Evolutionary conservation across 2,113 vertebrate species (phyloP), one percentile per base, ranked within the genome.

Genomic region (Anolis sagrei): DNA sequence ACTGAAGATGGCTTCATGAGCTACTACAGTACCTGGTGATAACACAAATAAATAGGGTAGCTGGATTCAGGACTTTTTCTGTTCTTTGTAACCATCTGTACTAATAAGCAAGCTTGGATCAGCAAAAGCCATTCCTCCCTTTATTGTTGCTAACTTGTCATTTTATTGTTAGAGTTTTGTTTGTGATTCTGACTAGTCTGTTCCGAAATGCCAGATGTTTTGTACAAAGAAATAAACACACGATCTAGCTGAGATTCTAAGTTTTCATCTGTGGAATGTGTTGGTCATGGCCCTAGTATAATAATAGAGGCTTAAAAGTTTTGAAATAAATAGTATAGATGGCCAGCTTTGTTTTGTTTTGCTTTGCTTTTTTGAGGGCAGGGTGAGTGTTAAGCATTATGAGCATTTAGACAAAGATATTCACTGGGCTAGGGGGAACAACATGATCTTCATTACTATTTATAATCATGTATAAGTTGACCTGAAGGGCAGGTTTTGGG

Each of bases 61-160:
- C 78, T 92, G 86, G 91, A 91, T 89, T 89, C 76, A 90, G 36
- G 76, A 32, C 36, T 87, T 91, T 94, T 87, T 79, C 87, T 91
- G 19, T n/a, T 87, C 86, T 49, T 91, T 92, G 68, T 87, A 86
- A 82, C 64, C 88, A 94, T 92, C 87, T 95, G 88, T 93, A 90
- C 79, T 91, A 95, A 93, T 93, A 95, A 94, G 94, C 89, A 82
- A 91, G 11, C 85, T 92, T 85, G 88, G 21, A 93, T 94, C 85
- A 90, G 82, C 16, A 77, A 25, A 36, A 70, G 91, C 14, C 64
- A 82, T 88, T 94, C 76, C 68, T 89, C 74, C 36, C 72, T 90
- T 78, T 87, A 88, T 87, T 88, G 68, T 44, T 88, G 79, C 73
- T 91, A 86, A 88, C 70, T 88, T 92, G 62, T 90, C 88, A 78